Base-by-base conservation (phyloP, 2,113 vertebrate species). In the Burhinus bistriatus region DNA sequence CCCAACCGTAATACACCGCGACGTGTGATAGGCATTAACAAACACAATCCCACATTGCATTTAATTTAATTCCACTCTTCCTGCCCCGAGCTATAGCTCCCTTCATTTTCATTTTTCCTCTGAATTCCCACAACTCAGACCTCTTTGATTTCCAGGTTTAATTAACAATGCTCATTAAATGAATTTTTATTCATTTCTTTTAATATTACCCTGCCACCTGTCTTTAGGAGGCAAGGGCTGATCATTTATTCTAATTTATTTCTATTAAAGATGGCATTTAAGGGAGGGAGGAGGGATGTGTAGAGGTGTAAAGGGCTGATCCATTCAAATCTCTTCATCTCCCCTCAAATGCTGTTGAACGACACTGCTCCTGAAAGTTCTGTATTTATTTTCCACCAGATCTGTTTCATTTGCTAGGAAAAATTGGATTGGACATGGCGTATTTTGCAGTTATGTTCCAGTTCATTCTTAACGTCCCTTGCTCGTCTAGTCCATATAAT, bases 101-200 rank as follows among this genome's bases (percentile, higher is more conserved):
- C 93, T 98, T 98, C 95, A 97, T 98, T 97, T 98, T 98, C 96
- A 98, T 98, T 96, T 97, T 96, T 64, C 91, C 96, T 94, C 94
- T 88, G 93, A 98, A 98, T 98, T 98, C 98, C 97, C 97, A 98
- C 97, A 97, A 97, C 96, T 96, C 97, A 90, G 95, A 95, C 98
- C 96, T 96, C 97, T 98, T 98, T 98, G 97, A 97, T 98, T 98
- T 98, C 96, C 97, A 98, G 97, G 96, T 98, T 98, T 98, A 98
- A 98, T 98, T 98, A 98, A 98, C 97, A 97, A 97, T 96, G 96
- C 98, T 98, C 97, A 98, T 98, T 98, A 98, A 98, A 97, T 90
- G 97, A 72, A 95, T 98, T 98, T 97, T 97, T 97, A 97, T 98
- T 97, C 95, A 96, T 97, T 97, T 97, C 97, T 97, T 98, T 98